These are phyloP conservation scores for Cantharis rustica DNA, from an alignment of 2,888 invertebrate genomes.

Conservation along the genomic window DNA sequence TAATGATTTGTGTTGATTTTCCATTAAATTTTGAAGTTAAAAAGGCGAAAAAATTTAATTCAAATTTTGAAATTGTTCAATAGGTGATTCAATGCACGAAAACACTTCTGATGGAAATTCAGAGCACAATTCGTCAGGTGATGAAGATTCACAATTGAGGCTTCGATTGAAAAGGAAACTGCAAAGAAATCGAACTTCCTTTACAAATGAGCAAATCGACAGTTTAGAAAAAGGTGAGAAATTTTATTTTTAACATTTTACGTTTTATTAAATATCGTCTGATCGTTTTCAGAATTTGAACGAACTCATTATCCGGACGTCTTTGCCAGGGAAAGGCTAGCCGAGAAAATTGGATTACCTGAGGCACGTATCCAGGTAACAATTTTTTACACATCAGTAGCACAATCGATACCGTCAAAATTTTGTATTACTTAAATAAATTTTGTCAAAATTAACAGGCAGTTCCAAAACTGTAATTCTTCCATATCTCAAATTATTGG, in stretches of 20 bases:
- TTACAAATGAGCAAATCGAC: conserved; percentile 98
- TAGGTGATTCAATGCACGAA: conserved; percentile 57
- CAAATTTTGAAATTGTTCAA: neutral
- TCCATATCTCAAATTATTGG: neutral
- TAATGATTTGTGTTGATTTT: neutral
- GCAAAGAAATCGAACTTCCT: conserved; percentile 96
- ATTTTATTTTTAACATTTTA: conserved; percentile 5
- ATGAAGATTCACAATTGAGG: conserved; percentile 90
- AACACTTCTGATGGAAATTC: conserved; percentile 88
- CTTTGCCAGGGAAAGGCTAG: conserved; percentile 93
- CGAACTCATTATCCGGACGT: conserved; percentile 97
- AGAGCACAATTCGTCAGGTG: conserved; percentile 87
- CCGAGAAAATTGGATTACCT: conserved; percentile 96
- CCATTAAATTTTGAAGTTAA: neutral
- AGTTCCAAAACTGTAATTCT: neutral
- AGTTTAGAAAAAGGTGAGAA: conserved; percentile 93
- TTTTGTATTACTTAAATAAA: neutral
- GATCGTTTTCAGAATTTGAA: conserved; percentile 80
- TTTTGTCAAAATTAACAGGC: neutral
- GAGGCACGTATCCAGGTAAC: conserved; percentile 99
- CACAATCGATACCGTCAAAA: conserved; percentile 27
- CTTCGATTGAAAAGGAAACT: conserved; percentile 93
- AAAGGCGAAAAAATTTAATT: neutral
- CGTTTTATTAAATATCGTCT: conserved; percentile 2
- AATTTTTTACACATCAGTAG: conserved; percentile 53